phyloP scores from a whole-genome alignment of 2,888 invertebrate species.

The Leptopilina myrica region DNA sequence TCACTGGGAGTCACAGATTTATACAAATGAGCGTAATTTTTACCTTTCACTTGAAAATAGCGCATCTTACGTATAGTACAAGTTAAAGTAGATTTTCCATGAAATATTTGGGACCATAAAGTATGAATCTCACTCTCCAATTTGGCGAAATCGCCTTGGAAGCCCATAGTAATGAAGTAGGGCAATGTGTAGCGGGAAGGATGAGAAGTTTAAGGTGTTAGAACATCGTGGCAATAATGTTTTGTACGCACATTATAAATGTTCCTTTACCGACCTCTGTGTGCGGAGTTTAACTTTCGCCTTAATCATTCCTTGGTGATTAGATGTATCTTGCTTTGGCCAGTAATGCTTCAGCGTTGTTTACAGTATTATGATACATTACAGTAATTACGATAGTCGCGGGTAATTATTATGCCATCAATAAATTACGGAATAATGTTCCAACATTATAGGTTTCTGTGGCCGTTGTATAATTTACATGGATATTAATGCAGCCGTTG shows the following conservation, averaged over 20 bases:
- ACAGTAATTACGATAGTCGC: slow-evolving; percentile 60
- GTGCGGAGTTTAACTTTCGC: slow-evolving; percentile 51
- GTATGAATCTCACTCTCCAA: not conserved
- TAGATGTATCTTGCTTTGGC: slow-evolving; percentile 51
- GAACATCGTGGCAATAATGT: slow-evolving; percentile 50
- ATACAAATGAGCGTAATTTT: not conserved
- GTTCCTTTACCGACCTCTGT: slow-evolving; percentile 6
- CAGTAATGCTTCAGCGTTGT: slow-evolving; percentile 52
- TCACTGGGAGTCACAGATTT: no score
- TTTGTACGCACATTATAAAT: slow-evolving; percentile 3
- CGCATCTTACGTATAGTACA: not conserved
- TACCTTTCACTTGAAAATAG: not conserved
- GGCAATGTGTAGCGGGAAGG: slow-evolving; percentile 36
- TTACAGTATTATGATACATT: slow-evolving; percentile 60
- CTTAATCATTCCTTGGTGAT: slow-evolving; percentile 56
- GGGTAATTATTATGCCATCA: slow-evolving; percentile 63
- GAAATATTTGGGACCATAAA: not conserved
- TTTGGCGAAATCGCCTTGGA: not conserved
- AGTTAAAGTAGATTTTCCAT: not conserved
- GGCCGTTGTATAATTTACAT: slow-evolving; percentile 59
- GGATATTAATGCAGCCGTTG: slow-evolving; percentile 59
- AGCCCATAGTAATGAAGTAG: slow-evolving; percentile 19
- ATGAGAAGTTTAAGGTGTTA: slow-evolving; percentile 52
- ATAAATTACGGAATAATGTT: slow-evolving; percentile 63
- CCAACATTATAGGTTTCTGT: slow-evolving; percentile 60